Percentiles rank a stretch among this genome's conserved stretches.
Conservation (phyloP, 1,140 invertebrate species). For the Euura saliciscinereae region DNA sequence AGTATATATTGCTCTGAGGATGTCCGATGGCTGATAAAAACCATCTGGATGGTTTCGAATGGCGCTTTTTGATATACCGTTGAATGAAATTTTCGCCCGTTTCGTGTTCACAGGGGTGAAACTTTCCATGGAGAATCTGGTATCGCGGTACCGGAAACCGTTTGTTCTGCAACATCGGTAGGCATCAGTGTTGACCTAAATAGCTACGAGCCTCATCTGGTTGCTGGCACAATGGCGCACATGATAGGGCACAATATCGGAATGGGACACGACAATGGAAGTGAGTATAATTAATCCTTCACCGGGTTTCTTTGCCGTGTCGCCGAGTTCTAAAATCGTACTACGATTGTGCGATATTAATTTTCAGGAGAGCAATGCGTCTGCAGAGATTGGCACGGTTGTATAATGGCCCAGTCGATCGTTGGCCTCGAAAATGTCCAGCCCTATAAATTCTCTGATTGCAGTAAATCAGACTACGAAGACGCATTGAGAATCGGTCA, state of each 20-base stretch:
- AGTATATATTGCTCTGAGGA: too few species aligned
- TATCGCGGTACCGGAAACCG: constrained; percentile 88
- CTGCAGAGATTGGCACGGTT: constrained; percentile 93
- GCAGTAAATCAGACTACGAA: constrained; percentile 86
- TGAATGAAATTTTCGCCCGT: neutral
- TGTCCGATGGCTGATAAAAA: too few species aligned
- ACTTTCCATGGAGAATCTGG: constrained; percentile 86
- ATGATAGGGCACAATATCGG: constrained; percentile 98
- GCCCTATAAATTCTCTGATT: constrained; percentile 92
- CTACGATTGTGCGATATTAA: neutral
- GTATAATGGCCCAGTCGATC: constrained; percentile 93
- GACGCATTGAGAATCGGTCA: constrained; percentile 78
- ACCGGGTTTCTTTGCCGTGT: neutral
- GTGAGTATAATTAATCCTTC: constrained; percentile 60
- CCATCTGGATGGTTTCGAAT: too few species aligned
- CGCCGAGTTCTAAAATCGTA: neutral
- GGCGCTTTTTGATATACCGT: too few species aligned
- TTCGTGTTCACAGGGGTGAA: constrained; percentile 68
- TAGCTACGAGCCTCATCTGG: constrained; percentile 90
- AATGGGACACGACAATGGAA: constrained; percentile 90
- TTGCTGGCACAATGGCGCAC: constrained; percentile 92
- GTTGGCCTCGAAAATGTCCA: constrained; percentile 89
- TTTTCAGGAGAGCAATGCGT: constrained; percentile 73
- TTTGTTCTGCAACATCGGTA: constrained; percentile 89
- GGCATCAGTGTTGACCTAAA: constrained; percentile 92